These are phyloP conservation scores for Drosophila dunni DNA, from an alignment of 1,140 invertebrate genomes.

Conservation along the genomic window DNA sequence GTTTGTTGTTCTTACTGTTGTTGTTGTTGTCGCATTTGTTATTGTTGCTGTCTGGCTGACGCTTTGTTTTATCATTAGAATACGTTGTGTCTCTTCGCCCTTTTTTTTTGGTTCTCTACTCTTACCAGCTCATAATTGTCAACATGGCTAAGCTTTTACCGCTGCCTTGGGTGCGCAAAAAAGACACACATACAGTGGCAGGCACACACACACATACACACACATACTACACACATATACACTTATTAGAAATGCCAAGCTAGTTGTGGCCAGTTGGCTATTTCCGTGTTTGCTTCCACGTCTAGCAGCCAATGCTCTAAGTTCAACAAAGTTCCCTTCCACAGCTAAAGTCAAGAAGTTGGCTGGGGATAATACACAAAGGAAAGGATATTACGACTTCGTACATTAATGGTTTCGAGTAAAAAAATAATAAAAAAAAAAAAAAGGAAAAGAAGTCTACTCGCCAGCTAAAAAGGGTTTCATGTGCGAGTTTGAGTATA, in stretches of 20 bases:
- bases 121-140: conserved; percentile 63
- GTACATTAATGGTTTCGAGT: neutral
- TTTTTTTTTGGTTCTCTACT: conserved; percentile 2
- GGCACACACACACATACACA: neutral
- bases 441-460: conserved; percentile 21
- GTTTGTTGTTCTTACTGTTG: conserved; percentile 9
- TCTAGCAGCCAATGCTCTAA: conserved; percentile 18
- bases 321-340: neutral
- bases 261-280: conserved; percentile 35
- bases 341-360: neutral
- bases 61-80: conserved; percentile 71
- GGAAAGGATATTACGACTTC: neutral
- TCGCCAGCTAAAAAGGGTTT: conserved; percentile 50
- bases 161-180: neutral
- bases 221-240: conserved; percentile 21
- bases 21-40: conserved; percentile 31
- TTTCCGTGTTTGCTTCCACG: conserved; percentile 54
- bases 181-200: no score
- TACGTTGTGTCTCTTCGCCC: neutral
- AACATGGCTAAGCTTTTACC: conserved; percentile 44
- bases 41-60: conserved; percentile 52
- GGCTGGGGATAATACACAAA: neutral
- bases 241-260: conserved; percentile 11
- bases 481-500: conserved; percentile 6
- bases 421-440: neutral